Conservation (phyloP, 2,888 invertebrate species). For the Dicyrtomina minuta region DNA sequence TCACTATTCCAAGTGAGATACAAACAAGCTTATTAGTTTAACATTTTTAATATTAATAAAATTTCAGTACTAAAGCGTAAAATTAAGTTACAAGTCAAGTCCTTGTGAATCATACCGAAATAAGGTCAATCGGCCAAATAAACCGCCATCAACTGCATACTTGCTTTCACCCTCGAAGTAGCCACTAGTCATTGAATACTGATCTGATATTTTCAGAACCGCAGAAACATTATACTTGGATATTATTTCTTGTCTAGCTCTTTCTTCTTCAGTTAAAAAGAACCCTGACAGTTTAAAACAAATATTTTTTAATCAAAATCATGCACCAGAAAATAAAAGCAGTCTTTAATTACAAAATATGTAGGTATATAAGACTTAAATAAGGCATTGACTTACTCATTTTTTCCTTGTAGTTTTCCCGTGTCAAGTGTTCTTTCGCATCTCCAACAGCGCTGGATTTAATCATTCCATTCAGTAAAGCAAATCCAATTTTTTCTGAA, state of each 20-base stretch:
- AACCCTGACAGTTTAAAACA: slow-evolving; percentile 40
- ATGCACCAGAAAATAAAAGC: not conserved
- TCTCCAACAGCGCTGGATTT: slow-evolving; percentile 30
- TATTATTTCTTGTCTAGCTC: slow-evolving; percentile 51
- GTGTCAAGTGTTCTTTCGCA: slow-evolving; percentile 40
- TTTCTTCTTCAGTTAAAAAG: slow-evolving; percentile 51
- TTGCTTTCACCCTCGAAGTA: slow-evolving; percentile 49
- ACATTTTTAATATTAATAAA: not conserved
- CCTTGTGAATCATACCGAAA: slow-evolving; percentile 48
- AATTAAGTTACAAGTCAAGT: too few species aligned
- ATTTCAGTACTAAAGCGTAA: not conserved
- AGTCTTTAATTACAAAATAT: not conserved
- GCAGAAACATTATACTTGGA: slow-evolving; percentile 53
- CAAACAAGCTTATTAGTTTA: not conserved
- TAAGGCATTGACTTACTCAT: slow-evolving; percentile 48
- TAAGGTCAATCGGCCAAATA: slow-evolving; percentile 50
- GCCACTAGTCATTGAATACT: slow-evolving; percentile 44
- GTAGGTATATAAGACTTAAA: slow-evolving; percentile 13
- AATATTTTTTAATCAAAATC: not conserved
- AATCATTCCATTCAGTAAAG: slow-evolving; percentile 39
- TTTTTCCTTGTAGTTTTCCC: slow-evolving; percentile 49
- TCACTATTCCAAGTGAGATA: slow-evolving; percentile 64
- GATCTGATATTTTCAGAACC: slow-evolving; percentile 40
- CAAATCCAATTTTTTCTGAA: slow-evolving; percentile 50
- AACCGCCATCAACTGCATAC: slow-evolving; percentile 49